A percentile compares a stretch with the other conserved stretches of the same genome.
These are phyloP conservation scores for Neoscelio sp. DNA, from an alignment of 2,888 invertebrate species.

Conservation along the genomic window DNA sequence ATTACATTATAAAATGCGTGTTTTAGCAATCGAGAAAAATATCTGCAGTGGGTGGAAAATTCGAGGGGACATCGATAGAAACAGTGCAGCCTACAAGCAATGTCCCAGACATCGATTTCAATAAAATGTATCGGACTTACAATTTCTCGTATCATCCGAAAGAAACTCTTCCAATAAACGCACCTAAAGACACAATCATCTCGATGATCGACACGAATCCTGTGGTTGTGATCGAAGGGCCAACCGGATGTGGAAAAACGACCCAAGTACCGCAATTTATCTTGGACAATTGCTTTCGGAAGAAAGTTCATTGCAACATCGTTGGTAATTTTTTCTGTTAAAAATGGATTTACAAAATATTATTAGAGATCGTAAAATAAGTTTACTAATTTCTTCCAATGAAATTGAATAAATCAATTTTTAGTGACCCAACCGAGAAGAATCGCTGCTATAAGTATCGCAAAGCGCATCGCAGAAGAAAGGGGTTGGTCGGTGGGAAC, in stretches of 20 bases:
- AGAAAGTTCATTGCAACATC: slow-evolving; percentile 59
- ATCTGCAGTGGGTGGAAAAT: slow-evolving; percentile 14
- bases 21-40: slow-evolving; percentile 38
- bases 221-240: slow-evolving; percentile 94
- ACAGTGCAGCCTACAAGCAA: slow-evolving; percentile 70
- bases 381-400: no score
- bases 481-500: slow-evolving; percentile 92
- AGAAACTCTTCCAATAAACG: slow-evolving; percentile 75
- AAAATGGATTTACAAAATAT: background rate
- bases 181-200: slow-evolving; percentile 86
- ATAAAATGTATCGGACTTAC: slow-evolving; percentile 78
- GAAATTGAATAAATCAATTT: background rate
- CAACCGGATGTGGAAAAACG: slow-evolving; percentile 98
- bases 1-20: no score
- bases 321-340: slow-evolving; percentile 44
- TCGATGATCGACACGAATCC: slow-evolving; percentile 87
- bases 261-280: slow-evolving; percentile 85
- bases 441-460: slow-evolving; percentile 96
- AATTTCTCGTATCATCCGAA: slow-evolving; percentile 76
- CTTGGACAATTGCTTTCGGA: slow-evolving; percentile 37
- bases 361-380: no score
- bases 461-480: slow-evolving; percentile 92
- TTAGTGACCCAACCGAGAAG: slow-evolving; percentile 95
- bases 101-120: slow-evolving; percentile 14
- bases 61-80: slow-evolving; percentile 76